Percentiles rank a stretch among this genome's conserved stretches.
Conservation (phyloP, 2,797 vertebrate genomes). For the Alosa sapidissima region DNA sequence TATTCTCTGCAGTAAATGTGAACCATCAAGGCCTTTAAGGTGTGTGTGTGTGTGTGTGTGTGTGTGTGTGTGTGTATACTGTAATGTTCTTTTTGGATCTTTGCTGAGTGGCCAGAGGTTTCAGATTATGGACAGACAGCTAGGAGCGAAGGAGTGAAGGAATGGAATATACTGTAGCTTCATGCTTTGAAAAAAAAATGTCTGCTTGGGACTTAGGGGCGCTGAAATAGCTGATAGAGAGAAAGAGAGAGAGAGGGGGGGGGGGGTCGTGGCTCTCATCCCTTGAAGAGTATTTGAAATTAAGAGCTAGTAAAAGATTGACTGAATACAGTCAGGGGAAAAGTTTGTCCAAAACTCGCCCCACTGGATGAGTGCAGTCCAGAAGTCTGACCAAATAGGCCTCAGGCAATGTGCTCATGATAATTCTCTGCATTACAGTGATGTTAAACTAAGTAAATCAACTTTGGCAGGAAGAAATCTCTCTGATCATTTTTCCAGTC, state of each 20-base stretch:
- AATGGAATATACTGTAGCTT: constrained; percentile 8
- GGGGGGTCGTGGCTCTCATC: neutral
- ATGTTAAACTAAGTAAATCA: constrained; percentile 9
- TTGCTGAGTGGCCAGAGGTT: constrained; percentile 11
- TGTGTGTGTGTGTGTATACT: constrained; percentile 16
- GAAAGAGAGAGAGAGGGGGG: neutral
- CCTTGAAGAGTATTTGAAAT: neutral
- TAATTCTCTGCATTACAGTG: neutral
- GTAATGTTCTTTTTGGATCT: constrained; percentile 3
- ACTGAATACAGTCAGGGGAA: neutral
- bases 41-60: neutral
- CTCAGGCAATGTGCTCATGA: too few species aligned
- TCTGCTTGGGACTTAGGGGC: neutral
- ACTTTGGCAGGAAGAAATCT: constrained; percentile 4
- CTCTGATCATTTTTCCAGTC: neutral
- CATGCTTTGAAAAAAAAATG: neutral
- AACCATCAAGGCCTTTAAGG: constrained; percentile 8
- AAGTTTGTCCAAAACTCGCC: neutral
- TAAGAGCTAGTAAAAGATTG: neutral
- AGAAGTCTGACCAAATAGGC: neutral
- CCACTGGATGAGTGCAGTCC: neutral
- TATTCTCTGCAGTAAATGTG: neutral
- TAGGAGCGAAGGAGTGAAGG: neutral
- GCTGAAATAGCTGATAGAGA: neutral
- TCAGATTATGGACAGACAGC: constrained; percentile 8